Evolutionary conservation across 2,797 vertebrate species (phyloP).

Genomic region (Notamacropus eugenii): DNA sequence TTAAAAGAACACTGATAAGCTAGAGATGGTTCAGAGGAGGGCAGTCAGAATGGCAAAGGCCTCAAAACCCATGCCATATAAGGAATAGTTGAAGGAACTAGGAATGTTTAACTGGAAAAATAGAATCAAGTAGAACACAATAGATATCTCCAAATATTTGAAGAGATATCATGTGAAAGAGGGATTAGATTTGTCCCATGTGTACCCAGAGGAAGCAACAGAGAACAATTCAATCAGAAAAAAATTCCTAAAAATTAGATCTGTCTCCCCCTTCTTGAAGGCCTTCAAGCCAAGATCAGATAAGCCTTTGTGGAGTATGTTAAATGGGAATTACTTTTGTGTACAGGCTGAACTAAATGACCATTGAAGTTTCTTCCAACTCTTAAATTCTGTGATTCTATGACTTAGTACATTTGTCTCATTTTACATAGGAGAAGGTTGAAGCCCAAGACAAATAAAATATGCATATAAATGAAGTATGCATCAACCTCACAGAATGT

Average conservation of each 20-base stretch:
- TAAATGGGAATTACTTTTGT: not conserved
- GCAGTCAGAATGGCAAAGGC: not conserved
- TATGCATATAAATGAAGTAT: not conserved
- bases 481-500: not conserved
- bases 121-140: not conserved
- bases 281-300: not conserved
- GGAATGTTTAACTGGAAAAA: not conserved
- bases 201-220: not conserved
- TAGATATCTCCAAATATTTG: not conserved
- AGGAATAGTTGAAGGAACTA: not conserved
- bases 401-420: not conserved
- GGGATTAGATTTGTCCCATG: not conserved
- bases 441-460: not conserved
- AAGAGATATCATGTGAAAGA: not conserved
- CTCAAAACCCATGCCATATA: not conserved
- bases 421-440: not conserved
- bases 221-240: not conserved
- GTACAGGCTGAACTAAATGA: not conserved
- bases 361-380: not conserved
- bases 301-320: not conserved
- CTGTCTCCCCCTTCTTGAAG: not conserved
- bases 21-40: not conserved
- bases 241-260: not conserved
- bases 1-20: not conserved
- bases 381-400: not conserved